Base-by-base conservation (phyloP, 2,113 vertebrate species). In the Pristiophorus japonicus region DNA sequence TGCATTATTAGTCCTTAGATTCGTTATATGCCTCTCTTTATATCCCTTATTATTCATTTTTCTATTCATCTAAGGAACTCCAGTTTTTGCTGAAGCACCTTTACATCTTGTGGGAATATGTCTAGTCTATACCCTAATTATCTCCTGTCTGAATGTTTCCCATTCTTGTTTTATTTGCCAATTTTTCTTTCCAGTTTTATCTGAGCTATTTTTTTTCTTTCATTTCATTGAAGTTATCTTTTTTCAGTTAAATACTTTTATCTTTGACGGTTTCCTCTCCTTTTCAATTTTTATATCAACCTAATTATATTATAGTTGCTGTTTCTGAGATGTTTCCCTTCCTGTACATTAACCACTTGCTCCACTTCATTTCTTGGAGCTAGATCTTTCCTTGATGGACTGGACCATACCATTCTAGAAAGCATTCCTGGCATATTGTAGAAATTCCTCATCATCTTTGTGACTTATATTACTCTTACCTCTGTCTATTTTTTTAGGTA, bases 31-130 rank as follows among this genome's bases (percentile, higher is more conserved):
- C 45, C 42, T 51, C 45, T 87, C 45, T 87, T 87, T 87, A 51
- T 51, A 20, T 24, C 45, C 47, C 20, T 84, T 85, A 85, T 85
- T 85, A 87, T 11, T 27, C n/a, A n/a, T 87, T 87, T 87, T 22
- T 8, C 47, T 87, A 27, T 8, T 27, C 84, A 87, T 51, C 18
- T 30, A 47, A 87, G 47, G 42, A 87, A 87, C 22, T 87, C 22
- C 84, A 87, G 84, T 87, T 87, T 87, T 51, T 87, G 84, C 47
- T 87, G 84, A 87, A 87, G 38, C 84, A 81, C 4, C 42, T 45
- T 45, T 22, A 22, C 42, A 51, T 51, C 24, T 87, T 51, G 81
- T 27, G 5, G 20, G 42, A 45, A 47, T 24, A 27, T 47, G 81
- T 47, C 84, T 87, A 2, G 20, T 87, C 84, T 27, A 42, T 27